These are phyloP conservation scores for Wiebesia pumilae DNA, from an alignment of 1,140 invertebrate species.

Conservation along the genomic window DNA sequence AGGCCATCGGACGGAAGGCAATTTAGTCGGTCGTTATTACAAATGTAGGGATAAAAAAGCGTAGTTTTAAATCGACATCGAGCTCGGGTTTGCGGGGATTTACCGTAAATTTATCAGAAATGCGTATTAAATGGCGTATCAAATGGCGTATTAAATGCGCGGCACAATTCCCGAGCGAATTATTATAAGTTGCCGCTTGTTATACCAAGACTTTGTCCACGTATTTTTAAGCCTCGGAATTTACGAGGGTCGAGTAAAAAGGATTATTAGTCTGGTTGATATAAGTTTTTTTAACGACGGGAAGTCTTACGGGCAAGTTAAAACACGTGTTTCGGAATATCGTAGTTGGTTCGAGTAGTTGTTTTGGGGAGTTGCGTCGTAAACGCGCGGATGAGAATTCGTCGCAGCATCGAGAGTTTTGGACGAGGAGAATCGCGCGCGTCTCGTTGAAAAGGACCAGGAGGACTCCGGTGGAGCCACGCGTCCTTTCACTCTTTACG, in stretches of 20 bases:
- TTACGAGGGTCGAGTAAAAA: not conserved
- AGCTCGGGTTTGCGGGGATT: too few relatives aligned
- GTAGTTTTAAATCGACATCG: too few relatives aligned
- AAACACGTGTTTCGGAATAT: conserved; percentile 41
- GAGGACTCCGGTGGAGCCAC: not conserved
- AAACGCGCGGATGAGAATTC: not conserved
- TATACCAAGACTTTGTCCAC: not conserved
- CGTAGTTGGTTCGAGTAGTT: not conserved
- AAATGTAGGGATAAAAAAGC: too few relatives aligned
- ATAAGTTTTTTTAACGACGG: conserved; percentile 42
- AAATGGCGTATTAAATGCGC: too few relatives aligned
- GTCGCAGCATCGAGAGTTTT: not conserved
- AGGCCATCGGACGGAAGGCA: too few relatives aligned
- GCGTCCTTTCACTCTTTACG: not conserved
- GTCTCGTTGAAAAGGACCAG: too few relatives aligned
- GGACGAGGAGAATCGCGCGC: too few relatives aligned
- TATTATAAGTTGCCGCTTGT: not conserved
- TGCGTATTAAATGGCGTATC: too few relatives aligned
- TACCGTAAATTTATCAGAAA: too few relatives aligned
- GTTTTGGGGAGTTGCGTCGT: too few relatives aligned
- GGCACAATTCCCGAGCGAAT: not conserved
- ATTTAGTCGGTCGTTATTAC: too few relatives aligned
- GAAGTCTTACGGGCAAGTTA: conserved; percentile 28
- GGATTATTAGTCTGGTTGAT: not conserved
- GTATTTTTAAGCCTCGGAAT: conserved; percentile 6